These are phyloP conservation scores for Anthophora plumipes DNA, from an alignment of 2,888 invertebrate genomes.

Conservation along the genomic window DNA sequence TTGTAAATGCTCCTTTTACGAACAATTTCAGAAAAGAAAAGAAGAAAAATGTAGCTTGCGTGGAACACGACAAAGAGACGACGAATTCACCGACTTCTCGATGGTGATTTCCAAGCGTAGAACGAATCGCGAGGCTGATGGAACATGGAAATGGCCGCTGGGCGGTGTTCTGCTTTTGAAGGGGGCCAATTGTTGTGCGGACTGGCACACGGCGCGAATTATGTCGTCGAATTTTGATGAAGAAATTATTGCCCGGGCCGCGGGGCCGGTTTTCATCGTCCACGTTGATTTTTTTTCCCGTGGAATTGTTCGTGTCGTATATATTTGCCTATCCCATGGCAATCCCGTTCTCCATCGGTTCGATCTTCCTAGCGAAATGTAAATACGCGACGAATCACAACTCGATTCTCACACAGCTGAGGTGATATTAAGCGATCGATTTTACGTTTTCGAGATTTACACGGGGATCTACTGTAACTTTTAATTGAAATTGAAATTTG, in stretches of 20 bases:
- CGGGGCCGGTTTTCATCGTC: slow-evolving; percentile 25
- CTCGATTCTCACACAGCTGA: not conserved
- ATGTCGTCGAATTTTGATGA: slow-evolving; percentile 65
- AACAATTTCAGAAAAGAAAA: not conserved
- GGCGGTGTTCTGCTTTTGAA: slow-evolving; percentile 52
- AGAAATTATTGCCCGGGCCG: slow-evolving; percentile 54
- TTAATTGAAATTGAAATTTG: too few species aligned
- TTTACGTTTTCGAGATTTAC: not conserved
- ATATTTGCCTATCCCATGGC: slow-evolving; percentile 33
- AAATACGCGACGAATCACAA: slow-evolving; percentile 18
- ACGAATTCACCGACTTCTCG: slow-evolving; percentile 9
- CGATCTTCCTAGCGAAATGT: slow-evolving; percentile 14
- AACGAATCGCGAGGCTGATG: slow-evolving; percentile 19
- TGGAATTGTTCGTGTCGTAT: slow-evolving; percentile 32
- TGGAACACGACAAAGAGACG: not conserved
- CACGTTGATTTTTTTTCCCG: slow-evolving; percentile 27
- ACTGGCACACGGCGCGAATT: slow-evolving; percentile 50
- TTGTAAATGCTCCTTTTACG: not conserved
- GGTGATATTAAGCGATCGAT: not conserved
- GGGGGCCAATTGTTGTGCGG: slow-evolving; percentile 57
- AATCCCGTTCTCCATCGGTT: slow-evolving; percentile 3
- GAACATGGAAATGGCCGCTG: slow-evolving; percentile 55
- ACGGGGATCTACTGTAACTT: not conserved
- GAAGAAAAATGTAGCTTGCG: not conserved
- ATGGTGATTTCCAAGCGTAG: slow-evolving; percentile 18